These are phyloP conservation scores for Platysternon megacephalum DNA, from an alignment of 2,113 vertebrate genomes.

Conservation along the genomic window DNA sequence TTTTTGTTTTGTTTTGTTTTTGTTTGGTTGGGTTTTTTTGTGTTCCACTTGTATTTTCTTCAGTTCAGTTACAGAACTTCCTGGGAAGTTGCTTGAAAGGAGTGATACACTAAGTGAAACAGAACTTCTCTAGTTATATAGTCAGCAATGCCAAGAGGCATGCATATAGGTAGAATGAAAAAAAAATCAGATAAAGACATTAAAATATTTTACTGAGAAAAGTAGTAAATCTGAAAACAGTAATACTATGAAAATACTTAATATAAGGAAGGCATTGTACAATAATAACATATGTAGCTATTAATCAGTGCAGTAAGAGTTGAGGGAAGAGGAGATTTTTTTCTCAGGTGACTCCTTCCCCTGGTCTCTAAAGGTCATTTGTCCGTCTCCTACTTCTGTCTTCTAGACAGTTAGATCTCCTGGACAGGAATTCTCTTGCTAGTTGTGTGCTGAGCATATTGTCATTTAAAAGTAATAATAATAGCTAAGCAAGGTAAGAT, in stretches of 20 bases:
- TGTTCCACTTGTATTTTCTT: neutral
- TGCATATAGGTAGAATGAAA: neutral
- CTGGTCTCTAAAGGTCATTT: neutral
- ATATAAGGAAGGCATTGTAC: neutral
- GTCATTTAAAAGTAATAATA: neutral
- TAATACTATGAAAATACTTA: neutral
- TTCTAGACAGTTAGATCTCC: neutral
- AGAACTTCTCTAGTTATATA: neutral
- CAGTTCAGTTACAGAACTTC: neutral
- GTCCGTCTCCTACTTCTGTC: neutral
- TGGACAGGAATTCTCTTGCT: fast-evolving
- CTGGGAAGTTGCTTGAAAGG: neutral
- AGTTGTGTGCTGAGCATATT: neutral
- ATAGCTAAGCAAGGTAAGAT: neutral
- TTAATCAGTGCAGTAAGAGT: neutral
- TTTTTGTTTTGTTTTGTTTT: neutral
- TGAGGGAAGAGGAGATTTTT: neutral
- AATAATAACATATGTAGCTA: fast-evolving
- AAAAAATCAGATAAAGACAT: neutral
- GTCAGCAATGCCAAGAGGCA: neutral
- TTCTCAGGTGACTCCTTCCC: neutral
- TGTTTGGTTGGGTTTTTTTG: too few relatives aligned
- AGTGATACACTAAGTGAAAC: neutral
- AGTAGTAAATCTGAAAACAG: neutral
- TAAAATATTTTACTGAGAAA: neutral